Evolutionary conservation across 2,797 vertebrate species (phyloP).

Genomic region (Protonibea diacanthus): DNA sequence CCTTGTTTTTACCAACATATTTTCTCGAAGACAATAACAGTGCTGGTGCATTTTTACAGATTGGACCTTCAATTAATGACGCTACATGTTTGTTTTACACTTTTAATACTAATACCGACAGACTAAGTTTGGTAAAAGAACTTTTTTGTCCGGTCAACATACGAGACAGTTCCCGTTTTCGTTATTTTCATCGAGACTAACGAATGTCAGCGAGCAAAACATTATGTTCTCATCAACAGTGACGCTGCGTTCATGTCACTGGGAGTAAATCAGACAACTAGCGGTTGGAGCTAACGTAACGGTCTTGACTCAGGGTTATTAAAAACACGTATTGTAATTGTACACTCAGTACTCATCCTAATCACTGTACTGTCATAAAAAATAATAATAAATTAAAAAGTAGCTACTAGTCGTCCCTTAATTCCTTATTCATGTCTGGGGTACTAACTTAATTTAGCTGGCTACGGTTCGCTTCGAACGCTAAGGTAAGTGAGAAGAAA

Average conservation of each 20-base stretch:
- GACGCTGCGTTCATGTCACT: background rate
- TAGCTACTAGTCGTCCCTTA: background rate
- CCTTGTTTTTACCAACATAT: background rate
- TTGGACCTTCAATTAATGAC: too few relatives aligned
- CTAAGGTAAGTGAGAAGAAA: too few relatives aligned
- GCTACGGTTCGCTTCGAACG: background rate
- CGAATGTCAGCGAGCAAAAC: background rate
- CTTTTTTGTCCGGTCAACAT: background rate
- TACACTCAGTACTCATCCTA: background rate
- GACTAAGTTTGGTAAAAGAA: background rate
- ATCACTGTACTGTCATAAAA: background rate
- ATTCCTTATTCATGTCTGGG: too few relatives aligned
- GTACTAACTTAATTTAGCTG: background rate
- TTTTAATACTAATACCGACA: too few relatives aligned
- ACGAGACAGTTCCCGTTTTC: too few relatives aligned
- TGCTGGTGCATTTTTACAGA: background rate
- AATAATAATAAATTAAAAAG: background rate
- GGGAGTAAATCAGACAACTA: background rate
- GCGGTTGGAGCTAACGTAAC: background rate
- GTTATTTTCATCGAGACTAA: background rate
- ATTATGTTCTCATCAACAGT: background rate
- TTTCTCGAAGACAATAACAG: background rate
- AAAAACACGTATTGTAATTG: background rate
- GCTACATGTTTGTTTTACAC: background rate
- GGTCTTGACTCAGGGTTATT: background rate